phyloP scores from a whole-genome alignment of 2,113 vertebrate genomes.

The Cathartes aura region DNA sequence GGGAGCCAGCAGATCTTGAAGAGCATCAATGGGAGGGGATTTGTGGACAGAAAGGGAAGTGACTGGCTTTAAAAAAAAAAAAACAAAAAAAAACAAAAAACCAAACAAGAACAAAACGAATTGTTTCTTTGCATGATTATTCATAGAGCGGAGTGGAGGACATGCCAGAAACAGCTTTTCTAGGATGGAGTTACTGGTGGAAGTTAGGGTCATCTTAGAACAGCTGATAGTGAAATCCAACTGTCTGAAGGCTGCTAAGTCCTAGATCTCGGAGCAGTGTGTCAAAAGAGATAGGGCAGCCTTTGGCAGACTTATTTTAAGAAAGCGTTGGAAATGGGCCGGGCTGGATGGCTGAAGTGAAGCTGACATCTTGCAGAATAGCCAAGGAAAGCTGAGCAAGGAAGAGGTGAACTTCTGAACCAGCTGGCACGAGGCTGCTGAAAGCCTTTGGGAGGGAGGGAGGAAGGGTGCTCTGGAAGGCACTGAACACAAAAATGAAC shows the following conservation, averaged over 20 bases:
- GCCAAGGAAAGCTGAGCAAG: not conserved
- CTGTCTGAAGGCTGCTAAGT: not conserved
- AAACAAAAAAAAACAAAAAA: no score
- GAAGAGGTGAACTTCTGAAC: not conserved
- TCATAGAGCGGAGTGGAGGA: not conserved
- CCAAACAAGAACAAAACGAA: not conserved
- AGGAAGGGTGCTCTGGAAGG: not conserved
- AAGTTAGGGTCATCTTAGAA: not conserved
- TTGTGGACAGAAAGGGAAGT: not conserved
- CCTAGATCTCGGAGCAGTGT: not conserved
- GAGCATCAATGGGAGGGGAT: not conserved
- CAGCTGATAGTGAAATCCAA: not conserved
- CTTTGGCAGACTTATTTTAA: not conserved
- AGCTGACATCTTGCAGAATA: not conserved
- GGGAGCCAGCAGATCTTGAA: not conserved
- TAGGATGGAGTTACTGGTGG: not conserved
- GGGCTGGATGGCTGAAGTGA: not conserved
- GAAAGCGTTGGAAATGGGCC: not conserved
- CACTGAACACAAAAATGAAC: not conserved
- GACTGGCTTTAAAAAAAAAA: not conserved
- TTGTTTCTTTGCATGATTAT: not conserved
- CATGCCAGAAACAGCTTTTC: not conserved
- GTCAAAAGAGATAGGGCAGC: not conserved
- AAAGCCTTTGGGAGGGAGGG: not conserved
- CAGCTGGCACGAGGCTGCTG: accelerated